Percentiles rank a stretch among this genome's conserved stretches.
These are phyloP conservation scores for Orthosia cruda DNA, from an alignment of 2,888 invertebrate species.

Conservation along the genomic window DNA sequence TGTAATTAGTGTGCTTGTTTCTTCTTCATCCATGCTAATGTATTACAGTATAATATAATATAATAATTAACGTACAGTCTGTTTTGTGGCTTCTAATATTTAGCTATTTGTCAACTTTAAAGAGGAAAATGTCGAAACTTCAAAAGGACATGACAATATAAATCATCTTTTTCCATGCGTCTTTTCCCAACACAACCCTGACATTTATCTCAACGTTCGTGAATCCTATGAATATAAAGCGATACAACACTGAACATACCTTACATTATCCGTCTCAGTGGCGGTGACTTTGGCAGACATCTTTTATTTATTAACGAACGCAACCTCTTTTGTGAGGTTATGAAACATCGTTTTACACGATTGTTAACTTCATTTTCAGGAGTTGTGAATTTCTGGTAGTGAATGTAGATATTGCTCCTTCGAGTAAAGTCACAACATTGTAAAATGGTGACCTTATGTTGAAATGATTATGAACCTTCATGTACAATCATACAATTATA, in stretches of 20 bases:
- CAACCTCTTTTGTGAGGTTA: constrained; percentile 37
- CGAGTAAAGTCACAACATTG: background rate
- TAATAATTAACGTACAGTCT: no score
- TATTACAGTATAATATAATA: no score
- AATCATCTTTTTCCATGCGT: background rate
- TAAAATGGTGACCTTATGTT: background rate
- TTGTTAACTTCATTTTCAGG: constrained; percentile 17
- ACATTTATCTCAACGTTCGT: constrained; percentile 31
- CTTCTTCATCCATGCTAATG: no score
- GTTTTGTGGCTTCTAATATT: no score
- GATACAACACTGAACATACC: constrained; percentile 39
- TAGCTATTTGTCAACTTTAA: no score
- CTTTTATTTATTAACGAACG: constrained; percentile 54
- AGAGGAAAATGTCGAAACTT: background rate
- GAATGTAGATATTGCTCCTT: background rate
- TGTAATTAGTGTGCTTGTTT: no score
- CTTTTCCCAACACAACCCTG: constrained; percentile 7
- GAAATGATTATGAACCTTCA: background rate
- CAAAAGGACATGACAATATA: no score
- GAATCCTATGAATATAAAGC: constrained; percentile 53
- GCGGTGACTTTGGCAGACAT: constrained; percentile 35
- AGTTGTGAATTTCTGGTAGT: background rate
- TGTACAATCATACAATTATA: no score
- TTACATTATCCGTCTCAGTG: constrained; percentile 40
- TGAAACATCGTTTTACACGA: constrained; percentile 8